Evolutionary conservation across 2,113 vertebrate genomes (phyloP), one percentile per base, ranked within the genome.

Genomic region (Pluvianellus socialis): DNA sequence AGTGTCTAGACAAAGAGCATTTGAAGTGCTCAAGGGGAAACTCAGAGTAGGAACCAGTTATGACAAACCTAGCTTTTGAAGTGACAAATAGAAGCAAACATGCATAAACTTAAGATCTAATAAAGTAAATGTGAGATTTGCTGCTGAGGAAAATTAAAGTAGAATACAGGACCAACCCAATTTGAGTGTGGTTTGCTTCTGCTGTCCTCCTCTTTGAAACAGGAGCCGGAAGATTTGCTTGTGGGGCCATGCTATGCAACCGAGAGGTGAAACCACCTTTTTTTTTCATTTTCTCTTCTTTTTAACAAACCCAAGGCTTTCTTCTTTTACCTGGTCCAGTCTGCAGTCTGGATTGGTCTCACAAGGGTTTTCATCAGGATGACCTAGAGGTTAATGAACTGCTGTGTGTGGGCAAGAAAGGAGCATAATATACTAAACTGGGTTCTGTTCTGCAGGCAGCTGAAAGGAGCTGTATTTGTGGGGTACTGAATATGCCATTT

Each of bases 41-140:
- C 66, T 89, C 76, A 22, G 80, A 40, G 49, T 65, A 90, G 53
- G 53, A 97, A 76, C 89, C 59, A 88, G 71, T 95, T 91, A 91
- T 85, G 94, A 95, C 92, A 95, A 97, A 97, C 52, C 53, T 77
- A 87, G 92, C 80, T 95, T 97, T 95, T 95, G 88, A 97, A 96
- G 81, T 91, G 88, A 94, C 95, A 94, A 92, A 89, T 66, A 85
- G 80, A 83, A 94, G 62, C 58, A 95, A 96, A 75, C 61, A 71
- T 30, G 33, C 87, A 38, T 61, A 92, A 93, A 85, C 66, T 81
- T 58, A 72, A 89, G 74, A 93, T 59, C 50, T 63, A 63, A 72
- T 79, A 75, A 85, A 84, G 35, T 33, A 80, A 91, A 63, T 73
- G 62, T 55, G 40, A 95, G 53, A 82, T 85, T 79, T 91, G 49